Conservation (phyloP, 2,113 vertebrate genomes). For the Platycercus adscitus region DNA sequence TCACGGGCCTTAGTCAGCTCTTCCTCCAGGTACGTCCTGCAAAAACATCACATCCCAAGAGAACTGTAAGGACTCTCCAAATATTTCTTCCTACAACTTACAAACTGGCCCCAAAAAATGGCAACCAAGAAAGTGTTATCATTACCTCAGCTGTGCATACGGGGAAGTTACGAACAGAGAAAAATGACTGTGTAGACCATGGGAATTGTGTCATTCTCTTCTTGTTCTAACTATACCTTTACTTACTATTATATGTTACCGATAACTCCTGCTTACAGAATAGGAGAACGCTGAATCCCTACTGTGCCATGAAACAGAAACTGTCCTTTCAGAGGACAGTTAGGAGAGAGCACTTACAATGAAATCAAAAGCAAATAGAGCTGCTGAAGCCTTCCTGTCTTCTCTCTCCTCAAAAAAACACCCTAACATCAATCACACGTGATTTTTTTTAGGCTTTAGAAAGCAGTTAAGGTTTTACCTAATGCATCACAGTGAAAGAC, state of each 20-base stretch:
- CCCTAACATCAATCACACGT: neutral
- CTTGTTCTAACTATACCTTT: neutral
- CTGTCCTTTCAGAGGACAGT: neutral
- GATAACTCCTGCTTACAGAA: neutral
- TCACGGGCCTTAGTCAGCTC: constrained; percentile 92
- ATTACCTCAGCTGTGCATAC: neutral
- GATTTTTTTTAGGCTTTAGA: neutral
- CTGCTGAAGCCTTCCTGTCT: neutral
- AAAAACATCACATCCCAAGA: constrained; percentile 15
- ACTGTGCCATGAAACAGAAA: neutral
- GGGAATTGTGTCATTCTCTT: neutral
- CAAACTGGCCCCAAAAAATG: neutral
- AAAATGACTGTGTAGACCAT: neutral
- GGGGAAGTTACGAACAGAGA: neutral
- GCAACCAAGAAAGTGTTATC: neutral
- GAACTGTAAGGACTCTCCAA: neutral
- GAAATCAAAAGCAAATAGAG: neutral
- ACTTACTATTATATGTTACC: neutral
- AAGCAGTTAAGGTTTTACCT: neutral
- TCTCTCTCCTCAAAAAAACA: neutral
- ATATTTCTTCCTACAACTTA: neutral
- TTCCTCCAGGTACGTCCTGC: constrained; percentile 95
- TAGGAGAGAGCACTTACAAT: neutral
- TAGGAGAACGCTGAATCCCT: neutral
- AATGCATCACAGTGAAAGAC: neutral